Percentiles rank a stretch among this genome's conserved stretches.
phyloP scores from a whole-genome alignment of 2,888 invertebrate genomes.

The Epistrophe eligans region DNA sequence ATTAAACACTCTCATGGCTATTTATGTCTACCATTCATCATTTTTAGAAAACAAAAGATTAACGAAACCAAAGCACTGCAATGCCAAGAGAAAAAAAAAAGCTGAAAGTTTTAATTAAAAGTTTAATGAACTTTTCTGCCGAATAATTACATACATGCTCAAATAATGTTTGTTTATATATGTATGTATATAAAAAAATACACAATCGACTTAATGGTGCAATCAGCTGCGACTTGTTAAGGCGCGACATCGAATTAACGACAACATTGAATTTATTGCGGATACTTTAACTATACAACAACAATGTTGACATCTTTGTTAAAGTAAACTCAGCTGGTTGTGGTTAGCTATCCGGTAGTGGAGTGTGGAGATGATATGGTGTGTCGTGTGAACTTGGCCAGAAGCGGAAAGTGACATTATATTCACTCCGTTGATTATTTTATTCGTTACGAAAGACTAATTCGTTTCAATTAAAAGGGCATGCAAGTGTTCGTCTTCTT shows the following conservation, averaged over 20 bases:
- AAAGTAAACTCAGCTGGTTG: slow-evolving; percentile 28
- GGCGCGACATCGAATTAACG: slow-evolving; percentile 75
- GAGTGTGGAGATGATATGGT: background rate
- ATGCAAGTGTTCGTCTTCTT: slow-evolving; percentile 52
- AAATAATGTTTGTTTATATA: slow-evolving; percentile 43
- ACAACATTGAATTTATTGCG: slow-evolving; percentile 61
- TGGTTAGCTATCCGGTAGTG: background rate
- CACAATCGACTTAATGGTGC: slow-evolving; percentile 67
- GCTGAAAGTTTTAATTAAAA: slow-evolving; percentile 58
- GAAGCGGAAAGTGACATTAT: slow-evolving; percentile 27
- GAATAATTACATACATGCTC: slow-evolving; percentile 59
- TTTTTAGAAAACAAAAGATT: slow-evolving; percentile 34
- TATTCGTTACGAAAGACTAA: slow-evolving; percentile 50
- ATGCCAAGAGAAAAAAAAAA: slow-evolving; percentile 23
- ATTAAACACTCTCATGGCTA: background rate
- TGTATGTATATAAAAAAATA: background rate
- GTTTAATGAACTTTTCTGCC: slow-evolving; percentile 69
- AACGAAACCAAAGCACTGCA: slow-evolving; percentile 11
- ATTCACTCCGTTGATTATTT: slow-evolving; percentile 3
- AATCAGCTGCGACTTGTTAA: slow-evolving; percentile 71
- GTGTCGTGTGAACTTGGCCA: slow-evolving; percentile 59
- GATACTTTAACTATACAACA: slow-evolving; percentile 42
- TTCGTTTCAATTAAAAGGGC: slow-evolving; percentile 71
- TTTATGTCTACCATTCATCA: slow-evolving; percentile 27
- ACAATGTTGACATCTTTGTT: slow-evolving; percentile 40